Conservation (phyloP, 2,888 invertebrate species). For the Ferrisia virgata region DNA sequence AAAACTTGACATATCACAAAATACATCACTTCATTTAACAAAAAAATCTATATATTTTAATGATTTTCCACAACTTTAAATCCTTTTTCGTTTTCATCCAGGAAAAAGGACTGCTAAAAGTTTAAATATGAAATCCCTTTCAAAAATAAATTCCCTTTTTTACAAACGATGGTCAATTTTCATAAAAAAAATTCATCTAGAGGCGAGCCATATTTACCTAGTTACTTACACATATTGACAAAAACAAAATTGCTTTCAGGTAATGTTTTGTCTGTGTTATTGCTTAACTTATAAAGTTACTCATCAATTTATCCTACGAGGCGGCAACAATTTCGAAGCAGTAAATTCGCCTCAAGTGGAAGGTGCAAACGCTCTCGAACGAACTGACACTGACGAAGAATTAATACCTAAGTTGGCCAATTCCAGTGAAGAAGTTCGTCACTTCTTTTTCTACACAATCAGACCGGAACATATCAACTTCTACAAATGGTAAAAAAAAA, state of each 20-base stretch:
- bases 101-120: too few relatives aligned
- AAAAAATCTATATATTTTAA: too few relatives aligned
- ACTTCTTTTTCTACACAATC: background rate
- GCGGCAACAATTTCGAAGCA: background rate
- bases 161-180: too few relatives aligned
- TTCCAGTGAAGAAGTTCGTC: background rate
- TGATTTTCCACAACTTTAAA: too few relatives aligned
- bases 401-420: background rate
- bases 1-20: too few relatives aligned
- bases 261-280: conserved; percentile 9
- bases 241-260: background rate
- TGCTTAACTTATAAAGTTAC: conserved; percentile 8
- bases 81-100: too few relatives aligned
- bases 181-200: too few relatives aligned
- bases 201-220: background rate
- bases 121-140: too few relatives aligned
- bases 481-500: conserved; percentile 13
- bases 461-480: background rate
- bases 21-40: too few relatives aligned
- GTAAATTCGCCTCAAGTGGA: background rate
- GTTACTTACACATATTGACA: background rate
- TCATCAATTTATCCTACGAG: background rate
- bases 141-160: too few relatives aligned
- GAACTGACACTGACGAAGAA: background rate
- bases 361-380: background rate